phyloP scores from a whole-genome alignment of 1,140 invertebrate species.

The Neuroterus valhalla region DNA sequence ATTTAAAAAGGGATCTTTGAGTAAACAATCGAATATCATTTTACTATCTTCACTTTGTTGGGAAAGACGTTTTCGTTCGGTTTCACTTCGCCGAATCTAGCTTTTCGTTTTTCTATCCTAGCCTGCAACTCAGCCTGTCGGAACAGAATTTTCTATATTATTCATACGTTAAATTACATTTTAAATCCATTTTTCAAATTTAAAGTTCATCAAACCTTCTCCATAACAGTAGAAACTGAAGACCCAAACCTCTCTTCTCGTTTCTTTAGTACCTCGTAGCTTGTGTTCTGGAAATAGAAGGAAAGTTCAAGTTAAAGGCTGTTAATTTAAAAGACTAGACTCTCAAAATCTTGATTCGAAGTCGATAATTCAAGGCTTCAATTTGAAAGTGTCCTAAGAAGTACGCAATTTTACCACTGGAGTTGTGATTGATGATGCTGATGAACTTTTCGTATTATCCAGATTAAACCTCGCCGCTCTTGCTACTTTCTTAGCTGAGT shows the following conservation, averaged over 20 bases:
- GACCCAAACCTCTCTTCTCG: slow-evolving; percentile 85
- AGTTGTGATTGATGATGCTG: slow-evolving; percentile 64
- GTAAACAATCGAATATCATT: slow-evolving; percentile 73
- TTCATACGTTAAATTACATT: neutral
- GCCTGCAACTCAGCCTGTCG: slow-evolving; percentile 78
- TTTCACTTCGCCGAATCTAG: slow-evolving; percentile 78
- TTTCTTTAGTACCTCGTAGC: slow-evolving; percentile 82
- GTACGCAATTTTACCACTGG: slow-evolving; percentile 53
- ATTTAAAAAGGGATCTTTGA: slow-evolving; percentile 63
- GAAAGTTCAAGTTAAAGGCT: too few species aligned
- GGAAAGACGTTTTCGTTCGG: slow-evolving; percentile 61
- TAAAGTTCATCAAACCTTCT: slow-evolving; percentile 72
- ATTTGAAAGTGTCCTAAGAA: slow-evolving; percentile 12
- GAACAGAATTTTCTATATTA: slow-evolving; percentile 7
- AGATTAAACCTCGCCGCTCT: slow-evolving; percentile 80
- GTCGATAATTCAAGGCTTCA: too few species aligned
- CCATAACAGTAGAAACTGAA: slow-evolving; percentile 81
- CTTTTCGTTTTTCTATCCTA: slow-evolving; percentile 82
- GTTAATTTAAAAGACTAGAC: too few species aligned
- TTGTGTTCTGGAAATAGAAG: slow-evolving; percentile 63
- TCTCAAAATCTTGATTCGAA: too few species aligned
- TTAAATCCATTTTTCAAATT: neutral
- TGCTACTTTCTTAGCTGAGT: slow-evolving; percentile 80
- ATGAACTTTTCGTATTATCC: slow-evolving; percentile 57
- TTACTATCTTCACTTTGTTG: slow-evolving; percentile 72